Percentiles rank a stretch among this genome's conserved stretches.
Evolutionary conservation across 2,113 vertebrate species (phyloP).

Genomic region (Romanogobio albipinnatus): DNA sequence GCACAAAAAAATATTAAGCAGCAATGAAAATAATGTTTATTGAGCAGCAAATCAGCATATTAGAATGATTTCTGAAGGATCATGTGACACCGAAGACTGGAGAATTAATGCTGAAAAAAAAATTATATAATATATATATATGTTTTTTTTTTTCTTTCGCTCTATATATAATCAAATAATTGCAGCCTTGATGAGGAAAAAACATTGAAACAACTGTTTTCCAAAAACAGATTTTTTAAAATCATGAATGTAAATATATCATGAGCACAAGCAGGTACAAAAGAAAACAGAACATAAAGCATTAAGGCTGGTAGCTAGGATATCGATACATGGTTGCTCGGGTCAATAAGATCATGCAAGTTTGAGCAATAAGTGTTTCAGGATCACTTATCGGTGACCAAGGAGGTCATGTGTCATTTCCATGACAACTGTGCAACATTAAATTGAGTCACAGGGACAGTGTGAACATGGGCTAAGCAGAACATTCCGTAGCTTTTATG

Average conservation of each 20-base stretch:
- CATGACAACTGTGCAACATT: neutral
- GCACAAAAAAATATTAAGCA: neutral
- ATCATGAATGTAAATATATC: neutral
- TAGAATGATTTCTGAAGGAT: neutral
- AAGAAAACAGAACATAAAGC: too few species aligned
- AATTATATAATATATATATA: neutral
- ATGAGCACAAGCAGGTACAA: too few species aligned
- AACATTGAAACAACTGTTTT: neutral
- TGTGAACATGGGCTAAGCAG: slow-evolving; percentile 2
- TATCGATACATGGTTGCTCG: neutral
- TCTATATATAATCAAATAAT: neutral
- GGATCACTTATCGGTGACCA: too few species aligned
- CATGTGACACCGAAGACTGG: neutral
- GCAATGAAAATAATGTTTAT: neutral
- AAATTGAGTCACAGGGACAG: neutral
- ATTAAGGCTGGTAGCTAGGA: neutral
- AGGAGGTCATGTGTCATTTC: neutral
- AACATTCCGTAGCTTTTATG: neutral
- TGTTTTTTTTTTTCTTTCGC: too few species aligned
- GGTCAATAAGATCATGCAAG: neutral
- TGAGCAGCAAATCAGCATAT: neutral
- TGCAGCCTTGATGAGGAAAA: neutral
- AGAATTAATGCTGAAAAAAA: neutral
- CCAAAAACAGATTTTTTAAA: neutral
- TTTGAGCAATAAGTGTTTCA: neutral